phyloP scores from a whole-genome alignment of 2,888 invertebrate species.

The Kuschelorhynchus macadamiae region DNA sequence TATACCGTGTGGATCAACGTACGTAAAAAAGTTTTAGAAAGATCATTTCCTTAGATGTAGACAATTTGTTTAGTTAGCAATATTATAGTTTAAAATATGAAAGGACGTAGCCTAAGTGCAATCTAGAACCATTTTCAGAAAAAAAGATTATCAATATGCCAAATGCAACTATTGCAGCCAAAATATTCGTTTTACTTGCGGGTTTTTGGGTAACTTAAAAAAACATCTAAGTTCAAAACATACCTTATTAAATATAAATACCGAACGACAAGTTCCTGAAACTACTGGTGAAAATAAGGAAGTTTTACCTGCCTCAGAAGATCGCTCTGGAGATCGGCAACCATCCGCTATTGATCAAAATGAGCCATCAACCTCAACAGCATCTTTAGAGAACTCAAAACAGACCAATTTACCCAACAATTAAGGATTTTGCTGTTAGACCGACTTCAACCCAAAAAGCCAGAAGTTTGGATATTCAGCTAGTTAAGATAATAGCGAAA shows the following conservation, averaged over 20 bases:
- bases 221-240: slow-evolving; percentile 10
- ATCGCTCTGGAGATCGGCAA: not conserved
- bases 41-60: too few species aligned
- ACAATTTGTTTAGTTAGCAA: too few species aligned
- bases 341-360: slow-evolving; percentile 13
- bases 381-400: not conserved
- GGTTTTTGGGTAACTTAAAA: slow-evolving; percentile 15
- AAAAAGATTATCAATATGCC: slow-evolving; percentile 2
- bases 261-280: not conserved
- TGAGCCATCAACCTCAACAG: not conserved
- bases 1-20: too few species aligned
- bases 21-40: too few species aligned
- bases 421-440: slow-evolving; percentile 3
- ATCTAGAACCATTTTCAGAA: too few species aligned
- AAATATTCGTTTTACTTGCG: not conserved
- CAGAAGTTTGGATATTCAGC: slow-evolving; percentile 50
- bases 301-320: not conserved
- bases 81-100: too few species aligned
- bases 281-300: not conserved
- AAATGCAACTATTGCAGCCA: slow-evolving; percentile 11
- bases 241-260: slow-evolving; percentile 4
- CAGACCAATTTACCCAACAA: not conserved
- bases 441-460: slow-evolving; percentile 14
- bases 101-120: too few species aligned
- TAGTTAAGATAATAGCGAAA: slow-evolving; percentile 55